Conservation (phyloP, 2,797 vertebrate species). For the Eulemur coronatus region DNA sequence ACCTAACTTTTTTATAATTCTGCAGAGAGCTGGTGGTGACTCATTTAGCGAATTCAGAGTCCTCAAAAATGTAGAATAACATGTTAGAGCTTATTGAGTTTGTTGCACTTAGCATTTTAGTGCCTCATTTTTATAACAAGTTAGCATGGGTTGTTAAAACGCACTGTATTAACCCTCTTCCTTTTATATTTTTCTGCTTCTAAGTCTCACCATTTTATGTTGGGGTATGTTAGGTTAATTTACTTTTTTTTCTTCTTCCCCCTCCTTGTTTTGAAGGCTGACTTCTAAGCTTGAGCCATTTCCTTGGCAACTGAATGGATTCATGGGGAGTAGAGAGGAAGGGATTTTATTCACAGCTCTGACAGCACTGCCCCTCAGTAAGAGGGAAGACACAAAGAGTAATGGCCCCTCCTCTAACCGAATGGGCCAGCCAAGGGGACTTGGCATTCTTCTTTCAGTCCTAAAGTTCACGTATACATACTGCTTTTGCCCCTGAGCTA, state of each 20-base stretch:
- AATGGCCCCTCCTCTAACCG: neutral
- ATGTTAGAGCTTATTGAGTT: slow-evolving; percentile 72
- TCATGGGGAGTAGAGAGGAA: neutral
- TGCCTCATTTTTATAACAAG: slow-evolving; percentile 67
- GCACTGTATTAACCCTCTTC: slow-evolving; percentile 19
- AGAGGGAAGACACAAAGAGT: neutral
- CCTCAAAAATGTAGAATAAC: slow-evolving; percentile 68
- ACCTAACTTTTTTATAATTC: slow-evolving; percentile 68
- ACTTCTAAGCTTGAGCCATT: neutral
- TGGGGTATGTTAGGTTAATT: slow-evolving; percentile 6
- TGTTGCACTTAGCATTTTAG: slow-evolving; percentile 71
- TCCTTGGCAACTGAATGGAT: neutral
- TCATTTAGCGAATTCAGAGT: slow-evolving; percentile 76
- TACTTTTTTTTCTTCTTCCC: neutral
- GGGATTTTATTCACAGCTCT: neutral
- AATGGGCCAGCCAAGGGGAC: neutral
- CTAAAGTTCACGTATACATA: neutral
- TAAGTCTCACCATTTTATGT: neutral
- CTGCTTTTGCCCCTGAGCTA: slow-evolving; percentile 47
- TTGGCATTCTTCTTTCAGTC: neutral
- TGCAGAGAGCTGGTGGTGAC: slow-evolving; percentile 69
- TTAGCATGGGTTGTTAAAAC: slow-evolving; percentile 57
- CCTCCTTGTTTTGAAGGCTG: neutral
- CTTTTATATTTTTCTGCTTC: neutral
- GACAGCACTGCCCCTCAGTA: neutral